These are phyloP conservation scores for Tipula lateralis DNA, from an alignment of 2,888 invertebrate genomes.

Conservation along the genomic window DNA sequence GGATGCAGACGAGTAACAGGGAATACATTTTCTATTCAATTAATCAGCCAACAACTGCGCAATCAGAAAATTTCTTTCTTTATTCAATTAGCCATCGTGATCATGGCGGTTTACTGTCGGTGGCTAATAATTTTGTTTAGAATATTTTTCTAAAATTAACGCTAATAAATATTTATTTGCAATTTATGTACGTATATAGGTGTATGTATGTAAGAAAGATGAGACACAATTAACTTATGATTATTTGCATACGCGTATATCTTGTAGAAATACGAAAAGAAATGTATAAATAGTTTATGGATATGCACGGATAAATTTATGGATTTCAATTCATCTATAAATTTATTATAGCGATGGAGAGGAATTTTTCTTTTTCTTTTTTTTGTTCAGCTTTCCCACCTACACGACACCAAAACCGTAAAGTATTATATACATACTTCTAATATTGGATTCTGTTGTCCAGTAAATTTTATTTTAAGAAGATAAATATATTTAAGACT, in stretches of 20 bases:
- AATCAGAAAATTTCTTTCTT: neutral
- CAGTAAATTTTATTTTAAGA: neutral
- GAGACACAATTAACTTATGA: slow-evolving; percentile 20
- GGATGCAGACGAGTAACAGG: no score
- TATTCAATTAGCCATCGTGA: neutral
- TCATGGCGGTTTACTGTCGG: neutral
- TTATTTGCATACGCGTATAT: neutral
- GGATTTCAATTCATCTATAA: neutral
- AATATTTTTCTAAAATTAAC: neutral
- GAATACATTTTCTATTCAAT: neutral
- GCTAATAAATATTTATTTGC: neutral
- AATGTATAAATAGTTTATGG: neutral
- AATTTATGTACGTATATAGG: neutral
- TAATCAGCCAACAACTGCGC: neutral
- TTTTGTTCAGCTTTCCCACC: neutral
- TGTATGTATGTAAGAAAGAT: neutral
- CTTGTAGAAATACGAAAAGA: neutral
- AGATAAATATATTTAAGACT: neutral
- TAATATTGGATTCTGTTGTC: neutral
- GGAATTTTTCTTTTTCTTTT: neutral
- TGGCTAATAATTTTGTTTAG: neutral
- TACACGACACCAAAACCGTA: neutral
- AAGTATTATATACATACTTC: neutral
- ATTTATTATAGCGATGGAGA: neutral
- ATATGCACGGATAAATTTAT: neutral